Conservation (phyloP, 2,797 vertebrate genomes). For the Malurus splendens region DNA sequence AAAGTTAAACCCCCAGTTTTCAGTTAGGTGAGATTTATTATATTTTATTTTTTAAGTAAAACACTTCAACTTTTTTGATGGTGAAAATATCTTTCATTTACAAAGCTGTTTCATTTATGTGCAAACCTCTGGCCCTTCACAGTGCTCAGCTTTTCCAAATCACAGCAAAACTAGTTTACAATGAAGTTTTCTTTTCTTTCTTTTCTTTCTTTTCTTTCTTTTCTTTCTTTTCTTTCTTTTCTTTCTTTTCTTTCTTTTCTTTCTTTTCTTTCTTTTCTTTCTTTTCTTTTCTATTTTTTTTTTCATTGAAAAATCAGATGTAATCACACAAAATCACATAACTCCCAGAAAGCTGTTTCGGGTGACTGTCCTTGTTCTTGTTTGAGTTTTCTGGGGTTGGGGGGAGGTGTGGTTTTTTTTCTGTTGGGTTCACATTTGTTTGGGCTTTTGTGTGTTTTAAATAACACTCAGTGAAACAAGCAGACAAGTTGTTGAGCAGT, state of each 20-base stretch:
- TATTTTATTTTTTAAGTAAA: background rate
- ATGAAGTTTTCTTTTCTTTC: background rate
- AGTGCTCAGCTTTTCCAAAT: background rate
- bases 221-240: too few species aligned
- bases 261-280: too few species aligned
- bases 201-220: too few species aligned
- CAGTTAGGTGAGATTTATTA: background rate
- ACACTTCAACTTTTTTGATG: background rate
- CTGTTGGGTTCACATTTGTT: background rate
- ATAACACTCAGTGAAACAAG: background rate
- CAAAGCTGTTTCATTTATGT: background rate
- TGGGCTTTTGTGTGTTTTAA: background rate
- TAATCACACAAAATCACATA: too few species aligned
- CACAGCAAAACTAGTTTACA: background rate
- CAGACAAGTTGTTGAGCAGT: background rate
- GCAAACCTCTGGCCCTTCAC: rapidly evolving
- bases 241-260: too few species aligned
- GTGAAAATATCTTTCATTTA: background rate
- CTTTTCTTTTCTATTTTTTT: too few species aligned
- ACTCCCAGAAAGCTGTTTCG: background rate
- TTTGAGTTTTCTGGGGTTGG: background rate
- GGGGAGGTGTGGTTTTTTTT: background rate
- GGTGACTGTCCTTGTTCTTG: background rate
- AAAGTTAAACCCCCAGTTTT: background rate
- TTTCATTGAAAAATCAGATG: background rate